Percentiles rank a stretch among this genome's conserved stretches.
These are phyloP conservation scores for Agrilus planipennis DNA, from an alignment of 1,140 invertebrate genomes.

Conservation along the genomic window DNA sequence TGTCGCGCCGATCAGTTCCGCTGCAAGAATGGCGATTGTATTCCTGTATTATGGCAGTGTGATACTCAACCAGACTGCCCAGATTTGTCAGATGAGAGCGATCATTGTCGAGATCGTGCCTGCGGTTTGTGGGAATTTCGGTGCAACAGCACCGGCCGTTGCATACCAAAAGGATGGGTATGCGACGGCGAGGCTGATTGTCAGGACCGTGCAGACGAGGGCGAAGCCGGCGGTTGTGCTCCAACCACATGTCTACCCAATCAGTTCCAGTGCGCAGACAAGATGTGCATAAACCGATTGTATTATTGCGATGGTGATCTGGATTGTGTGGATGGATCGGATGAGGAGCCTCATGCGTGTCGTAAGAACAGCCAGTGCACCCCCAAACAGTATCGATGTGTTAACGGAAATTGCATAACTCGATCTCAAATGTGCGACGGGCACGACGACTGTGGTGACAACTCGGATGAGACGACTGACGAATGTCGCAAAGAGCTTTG, in stretches of 20 bases:
- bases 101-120: slow-evolving; percentile 39
- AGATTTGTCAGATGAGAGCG: slow-evolving; percentile 59
- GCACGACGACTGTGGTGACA: slow-evolving; percentile 41
- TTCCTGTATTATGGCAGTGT: slow-evolving; percentile 64
- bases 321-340: slow-evolving; percentile 67
- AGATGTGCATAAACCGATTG: slow-evolving; percentile 21
- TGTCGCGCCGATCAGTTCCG: slow-evolving; percentile 42
- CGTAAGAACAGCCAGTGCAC: too few species aligned
- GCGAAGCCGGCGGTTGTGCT: slow-evolving; percentile 15
- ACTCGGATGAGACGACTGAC: slow-evolving; percentile 32
- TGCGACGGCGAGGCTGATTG: slow-evolving; percentile 66
- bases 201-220: slow-evolving; percentile 48
- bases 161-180: slow-evolving; percentile 54
- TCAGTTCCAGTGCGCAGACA: slow-evolving; percentile 36
- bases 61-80: slow-evolving; percentile 57
- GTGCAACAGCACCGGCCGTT: slow-evolving; percentile 40
- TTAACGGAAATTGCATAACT: slow-evolving; percentile 47
- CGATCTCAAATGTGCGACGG: slow-evolving; percentile 43
- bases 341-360: slow-evolving; percentile 60
- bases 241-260: slow-evolving; percentile 28
- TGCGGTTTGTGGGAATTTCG: slow-evolving; percentile 33
- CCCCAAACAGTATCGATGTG: slow-evolving; percentile 35
- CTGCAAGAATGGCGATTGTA: slow-evolving; percentile 52
- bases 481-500: too few species aligned
- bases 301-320: slow-evolving; percentile 61